These are phyloP conservation scores for Caenorhabditis macrosperma DNA, from an alignment of 2,888 invertebrate species.

Conservation along the genomic window DNA sequence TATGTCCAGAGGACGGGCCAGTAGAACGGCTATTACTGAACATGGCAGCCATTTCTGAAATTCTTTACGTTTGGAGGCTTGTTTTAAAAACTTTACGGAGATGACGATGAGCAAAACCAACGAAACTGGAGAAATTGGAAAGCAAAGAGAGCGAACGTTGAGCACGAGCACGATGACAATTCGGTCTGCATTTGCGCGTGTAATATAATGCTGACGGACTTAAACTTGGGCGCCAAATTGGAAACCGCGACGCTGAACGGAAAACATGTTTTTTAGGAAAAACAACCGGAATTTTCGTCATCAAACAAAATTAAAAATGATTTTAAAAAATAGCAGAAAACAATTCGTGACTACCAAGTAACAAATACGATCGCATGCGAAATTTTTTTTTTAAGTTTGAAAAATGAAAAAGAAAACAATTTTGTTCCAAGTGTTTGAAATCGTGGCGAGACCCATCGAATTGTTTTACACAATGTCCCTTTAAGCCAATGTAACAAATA, in stretches of 20 bases:
- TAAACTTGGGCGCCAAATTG: no score
- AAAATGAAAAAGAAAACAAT: neutral
- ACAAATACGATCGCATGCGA: no score
- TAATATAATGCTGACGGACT: neutral
- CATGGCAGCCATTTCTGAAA: slow-evolving; percentile 54
- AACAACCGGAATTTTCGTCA: no score
- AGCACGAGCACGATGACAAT: neutral
- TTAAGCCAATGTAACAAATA: no score
- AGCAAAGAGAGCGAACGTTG: neutral
- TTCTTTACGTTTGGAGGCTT: neutral
- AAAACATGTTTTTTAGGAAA: neutral
- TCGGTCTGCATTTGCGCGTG: neutral
- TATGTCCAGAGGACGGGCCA: slow-evolving; percentile 49
- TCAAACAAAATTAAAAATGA: no score
- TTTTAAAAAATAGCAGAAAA: no score
- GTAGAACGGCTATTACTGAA: slow-evolving; percentile 56
- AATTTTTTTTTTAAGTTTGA: no score
- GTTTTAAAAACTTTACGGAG: neutral
- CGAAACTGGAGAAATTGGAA: neutral
- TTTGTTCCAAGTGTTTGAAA: no score
- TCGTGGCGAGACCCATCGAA: no score
- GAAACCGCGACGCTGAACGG: no score
- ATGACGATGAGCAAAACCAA: neutral
- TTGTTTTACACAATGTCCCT: no score
- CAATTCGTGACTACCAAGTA: no score